A percentile compares a stretch with the other conserved stretches of the same genome.
phyloP scores from a whole-genome alignment of 2,113 vertebrate genomes.

The Apistogramma diplotaenia region DNA sequence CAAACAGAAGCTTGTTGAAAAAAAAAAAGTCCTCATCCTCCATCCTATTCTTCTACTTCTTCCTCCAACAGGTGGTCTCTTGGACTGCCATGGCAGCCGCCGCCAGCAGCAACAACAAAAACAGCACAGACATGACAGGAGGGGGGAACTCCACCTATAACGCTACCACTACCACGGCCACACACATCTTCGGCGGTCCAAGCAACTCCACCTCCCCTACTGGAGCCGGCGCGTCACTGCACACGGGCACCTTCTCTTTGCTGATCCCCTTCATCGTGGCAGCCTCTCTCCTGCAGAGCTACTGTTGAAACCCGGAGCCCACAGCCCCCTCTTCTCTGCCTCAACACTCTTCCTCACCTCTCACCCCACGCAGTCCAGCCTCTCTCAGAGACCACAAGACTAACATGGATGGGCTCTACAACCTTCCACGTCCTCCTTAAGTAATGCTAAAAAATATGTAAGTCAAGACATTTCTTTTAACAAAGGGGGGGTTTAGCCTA shows the following conservation, averaged over 20 bases:
- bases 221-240: conserved; percentile 51
- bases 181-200: conserved; percentile 35
- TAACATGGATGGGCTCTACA: conserved; percentile 59
- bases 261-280: conserved; percentile 62
- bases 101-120: not conserved
- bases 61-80: conserved; percentile 56
- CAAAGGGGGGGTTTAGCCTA: not conserved
- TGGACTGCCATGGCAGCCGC: not conserved
- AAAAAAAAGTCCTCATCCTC: not conserved
- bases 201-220: conserved; percentile 51
- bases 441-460: conserved; percentile 27
- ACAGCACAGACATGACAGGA: conserved; percentile 10
- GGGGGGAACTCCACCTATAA: conserved; percentile 50
- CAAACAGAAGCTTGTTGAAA: not conserved
- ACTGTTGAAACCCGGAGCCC: conserved; percentile 59
- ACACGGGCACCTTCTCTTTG: conserved; percentile 41
- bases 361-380: conserved; percentile 16
- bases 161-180: conserved; percentile 53
- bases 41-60: not conserved
- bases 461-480: conserved; percentile 40
- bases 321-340: not conserved
- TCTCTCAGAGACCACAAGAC: conserved; percentile 57
- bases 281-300: conserved; percentile 58
- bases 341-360: not conserved
- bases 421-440: conserved; percentile 24